A percentile compares a stretch with the other conserved stretches of the same genome.
Conservation (phyloP, 2,113 vertebrate genomes). For the Phylloscopus trochilus region DNA sequence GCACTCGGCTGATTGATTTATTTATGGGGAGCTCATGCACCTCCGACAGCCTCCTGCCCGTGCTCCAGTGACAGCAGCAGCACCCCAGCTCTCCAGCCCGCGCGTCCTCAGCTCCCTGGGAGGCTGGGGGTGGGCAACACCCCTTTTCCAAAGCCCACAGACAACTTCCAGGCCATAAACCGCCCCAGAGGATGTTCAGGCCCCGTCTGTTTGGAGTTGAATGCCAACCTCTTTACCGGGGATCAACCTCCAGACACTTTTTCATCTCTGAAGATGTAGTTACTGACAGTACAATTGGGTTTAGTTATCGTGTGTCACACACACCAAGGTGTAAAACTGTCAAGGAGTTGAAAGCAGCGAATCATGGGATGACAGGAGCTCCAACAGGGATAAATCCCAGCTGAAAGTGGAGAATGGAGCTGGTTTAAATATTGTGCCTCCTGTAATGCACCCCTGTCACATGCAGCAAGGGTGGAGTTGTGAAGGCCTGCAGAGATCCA, state of each 20-base stretch:
- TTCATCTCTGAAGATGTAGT: background rate
- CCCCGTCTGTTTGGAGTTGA: fast-evolving
- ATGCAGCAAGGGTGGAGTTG: background rate
- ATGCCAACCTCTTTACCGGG: background rate
- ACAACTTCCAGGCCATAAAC: background rate
- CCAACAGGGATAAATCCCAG: background rate
- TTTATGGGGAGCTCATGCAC: background rate
- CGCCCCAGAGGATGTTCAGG: background rate
- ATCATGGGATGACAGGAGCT: fast-evolving
- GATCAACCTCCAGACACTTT: background rate
- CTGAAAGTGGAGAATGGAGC: background rate
- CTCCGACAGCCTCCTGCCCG: background rate
- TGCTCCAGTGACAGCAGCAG: background rate
- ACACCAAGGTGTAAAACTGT: background rate
- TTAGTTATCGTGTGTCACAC: background rate
- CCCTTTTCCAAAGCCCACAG: background rate
- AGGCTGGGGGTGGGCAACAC: background rate
- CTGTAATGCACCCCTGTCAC: background rate
- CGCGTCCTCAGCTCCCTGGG: background rate
- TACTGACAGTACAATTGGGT: background rate
- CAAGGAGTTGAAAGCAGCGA: background rate
- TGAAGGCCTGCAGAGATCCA: background rate
- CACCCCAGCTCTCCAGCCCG: background rate
- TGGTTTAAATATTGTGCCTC: background rate
- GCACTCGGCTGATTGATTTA: background rate